Base-by-base conservation (phyloP, 2,888 invertebrate genomes). In the Drosophila nr. medialis region DNA sequence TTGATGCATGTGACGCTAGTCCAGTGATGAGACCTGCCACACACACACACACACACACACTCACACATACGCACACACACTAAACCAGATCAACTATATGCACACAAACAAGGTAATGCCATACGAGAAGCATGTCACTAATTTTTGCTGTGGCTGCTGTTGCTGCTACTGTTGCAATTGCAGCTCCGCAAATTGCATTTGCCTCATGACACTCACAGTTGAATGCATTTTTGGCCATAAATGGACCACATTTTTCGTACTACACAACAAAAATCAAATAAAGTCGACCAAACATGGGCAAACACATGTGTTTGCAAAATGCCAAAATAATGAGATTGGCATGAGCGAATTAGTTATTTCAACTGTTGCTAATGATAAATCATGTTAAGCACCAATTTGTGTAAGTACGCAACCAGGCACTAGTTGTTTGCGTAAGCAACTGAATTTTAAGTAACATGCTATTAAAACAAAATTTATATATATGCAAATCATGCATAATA, bases 201-300 rank as follows among this genome's bases (percentile, higher is more conserved):
- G 89, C 77, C 65, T 85, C 85, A 84, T 75, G 82, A 89, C 85
- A 89, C 85, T 89, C 85, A 81, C 89, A 85, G 85, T 77, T 84
- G 80, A 85, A 87, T 82, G 85, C 87, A 5, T 55, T 71, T 75
- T 80, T 72, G 62, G 53, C 72, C 80, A 82, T 82, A 80, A 80
- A 76, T 80, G 77, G 62, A 68, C 58, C 80, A 72, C 73, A 72
- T 78, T 80, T 82, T 76, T 68, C 82, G 54, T 29, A 45, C 62
- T 66, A 68, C 61, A 66, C 62, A 68, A 62, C 74, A 77, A 73
- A 81, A 84, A 89, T 89, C 87, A 81, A 80, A 85, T 84, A 84
- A 89, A 82, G 63, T 68, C 40, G 61, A 51, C 64, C 63, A 70
- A 80, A 67, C 63, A 63, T 49, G 67, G 32, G 21, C 65, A 77